A percentile compares a stretch with the other conserved stretches of the same genome.
phyloP scores from a whole-genome alignment of 2,888 invertebrate species.

The Dichetophora obliterata region DNA sequence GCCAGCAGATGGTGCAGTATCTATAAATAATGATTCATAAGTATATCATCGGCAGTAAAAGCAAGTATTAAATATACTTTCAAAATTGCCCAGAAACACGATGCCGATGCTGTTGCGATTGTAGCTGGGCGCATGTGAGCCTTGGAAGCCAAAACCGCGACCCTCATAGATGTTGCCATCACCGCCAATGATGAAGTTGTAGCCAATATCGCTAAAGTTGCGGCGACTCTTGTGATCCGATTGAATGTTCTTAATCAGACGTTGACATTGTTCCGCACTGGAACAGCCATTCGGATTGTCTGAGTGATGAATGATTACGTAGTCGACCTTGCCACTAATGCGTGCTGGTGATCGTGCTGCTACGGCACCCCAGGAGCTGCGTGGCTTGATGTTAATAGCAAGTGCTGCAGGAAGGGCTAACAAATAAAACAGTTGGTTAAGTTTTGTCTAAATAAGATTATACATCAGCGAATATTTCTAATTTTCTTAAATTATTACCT shows the following conservation, averaged over 20 bases:
- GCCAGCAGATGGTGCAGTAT: conserved; percentile 72
- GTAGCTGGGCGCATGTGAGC: conserved; percentile 79
- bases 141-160: conserved; percentile 77
- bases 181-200: conserved; percentile 80
- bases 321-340: conserved; percentile 73
- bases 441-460: too few species aligned
- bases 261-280: conserved; percentile 71
- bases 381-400: conserved; percentile 60
- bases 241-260: conserved; percentile 77
- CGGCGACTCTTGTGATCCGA: conserved; percentile 73
- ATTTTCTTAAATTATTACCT: conserved; percentile 47
- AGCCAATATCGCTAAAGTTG: conserved; percentile 79
- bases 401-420: conserved; percentile 49
- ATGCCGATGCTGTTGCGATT: conserved; percentile 79
- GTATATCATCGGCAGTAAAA: not conserved
- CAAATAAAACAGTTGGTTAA: conserved; percentile 10
- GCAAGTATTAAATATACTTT: conserved; percentile 51
- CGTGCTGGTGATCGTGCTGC: conserved; percentile 70
- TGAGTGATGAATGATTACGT: conserved; percentile 80
- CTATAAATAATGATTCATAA: conserved; percentile 63
- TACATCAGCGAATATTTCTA: not conserved
- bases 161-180: conserved; percentile 81
- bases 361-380: conserved; percentile 73
- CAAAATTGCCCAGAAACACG: conserved; percentile 75
- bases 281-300: conserved; percentile 76